Conservation (phyloP, 2,888 invertebrate species). For the Morpho deidamia region DNA sequence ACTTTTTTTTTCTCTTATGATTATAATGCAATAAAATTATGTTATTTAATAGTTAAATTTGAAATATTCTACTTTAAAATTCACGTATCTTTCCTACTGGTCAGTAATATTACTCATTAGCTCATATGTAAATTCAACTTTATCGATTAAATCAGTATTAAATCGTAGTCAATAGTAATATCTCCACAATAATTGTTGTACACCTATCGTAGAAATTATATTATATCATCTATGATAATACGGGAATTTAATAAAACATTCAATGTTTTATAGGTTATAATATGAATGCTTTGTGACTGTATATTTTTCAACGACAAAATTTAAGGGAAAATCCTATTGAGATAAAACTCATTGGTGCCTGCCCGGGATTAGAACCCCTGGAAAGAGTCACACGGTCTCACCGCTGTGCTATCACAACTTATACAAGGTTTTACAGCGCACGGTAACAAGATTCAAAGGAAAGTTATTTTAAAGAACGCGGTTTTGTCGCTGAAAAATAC, state of each 20-base stretch:
- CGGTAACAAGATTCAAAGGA: slow-evolving; percentile 19
- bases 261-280: slow-evolving; percentile 5
- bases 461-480: too few relatives aligned
- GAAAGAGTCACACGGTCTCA: too few relatives aligned
- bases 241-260: slow-evolving; percentile 10
- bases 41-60: background rate
- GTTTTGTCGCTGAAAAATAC: slow-evolving; percentile 19
- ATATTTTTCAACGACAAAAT: slow-evolving; percentile 5
- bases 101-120: background rate
- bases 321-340: too few relatives aligned
- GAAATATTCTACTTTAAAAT: background rate
- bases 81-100: background rate
- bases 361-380: background rate
- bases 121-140: slow-evolving; percentile 27
- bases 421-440: too few relatives aligned
- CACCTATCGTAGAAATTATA: slow-evolving; percentile 27
- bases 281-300: slow-evolving; percentile 1
- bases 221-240: slow-evolving; percentile 4
- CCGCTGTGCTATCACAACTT: background rate
- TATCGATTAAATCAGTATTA: slow-evolving; percentile 32
- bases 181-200: slow-evolving; percentile 32
- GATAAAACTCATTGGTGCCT: too few relatives aligned
- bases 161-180: slow-evolving; percentile 24
- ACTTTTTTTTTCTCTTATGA: too few relatives aligned
- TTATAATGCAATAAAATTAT: too few relatives aligned